Evolutionary conservation across 2,113 vertebrate species (phyloP).

Genomic region (Equus przewalskii): DNA sequence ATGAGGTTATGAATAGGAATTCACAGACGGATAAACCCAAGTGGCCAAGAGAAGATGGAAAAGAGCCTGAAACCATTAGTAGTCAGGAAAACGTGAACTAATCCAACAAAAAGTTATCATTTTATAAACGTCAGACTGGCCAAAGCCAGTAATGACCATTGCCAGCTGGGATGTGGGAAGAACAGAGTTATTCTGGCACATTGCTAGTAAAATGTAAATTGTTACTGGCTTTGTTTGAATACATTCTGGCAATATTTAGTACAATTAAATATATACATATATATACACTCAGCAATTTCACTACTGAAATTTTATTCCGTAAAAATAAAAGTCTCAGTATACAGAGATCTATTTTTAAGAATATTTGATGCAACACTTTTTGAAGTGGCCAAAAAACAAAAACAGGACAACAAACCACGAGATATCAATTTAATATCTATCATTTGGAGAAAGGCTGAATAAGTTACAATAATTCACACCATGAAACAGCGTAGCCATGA

Average conservation of each 20-base stretch:
- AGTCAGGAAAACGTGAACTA: neutral
- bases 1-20: constrained; percentile 7
- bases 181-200: neutral
- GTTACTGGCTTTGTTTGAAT: neutral
- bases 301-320: neutral
- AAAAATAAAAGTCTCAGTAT: neutral
- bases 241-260: neutral
- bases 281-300: neutral
- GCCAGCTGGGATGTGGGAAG: neutral
- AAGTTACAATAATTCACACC: neutral
- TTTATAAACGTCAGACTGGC: neutral
- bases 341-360: neutral
- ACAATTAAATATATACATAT: neutral
- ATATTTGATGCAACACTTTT: neutral
- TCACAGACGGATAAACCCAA: constrained; percentile 33
- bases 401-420: neutral
- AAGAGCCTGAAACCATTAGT: neutral
- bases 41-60: neutral
- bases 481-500: neutral
- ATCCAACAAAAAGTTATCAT: neutral
- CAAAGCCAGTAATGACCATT: neutral
- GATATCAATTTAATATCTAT: neutral
- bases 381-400: neutral
- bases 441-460: neutral
- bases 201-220: neutral